Conservation (phyloP, 2,888 invertebrate genomes). For the Eupeodes latifasciatus region DNA sequence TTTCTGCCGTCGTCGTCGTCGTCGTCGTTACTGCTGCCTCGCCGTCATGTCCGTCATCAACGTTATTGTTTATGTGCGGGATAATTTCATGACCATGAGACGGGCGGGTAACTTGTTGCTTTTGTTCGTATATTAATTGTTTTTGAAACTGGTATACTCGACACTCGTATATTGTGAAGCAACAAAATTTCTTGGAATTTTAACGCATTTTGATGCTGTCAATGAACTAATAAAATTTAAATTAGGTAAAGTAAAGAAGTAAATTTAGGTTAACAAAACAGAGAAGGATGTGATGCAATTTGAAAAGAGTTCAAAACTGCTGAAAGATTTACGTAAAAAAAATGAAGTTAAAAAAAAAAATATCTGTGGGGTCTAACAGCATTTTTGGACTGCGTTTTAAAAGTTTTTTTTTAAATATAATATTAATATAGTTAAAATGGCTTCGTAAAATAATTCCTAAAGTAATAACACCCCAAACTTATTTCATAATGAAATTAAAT, state of each 20-base stretch:
- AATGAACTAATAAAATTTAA: slow-evolving; percentile 70
- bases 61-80: slow-evolving; percentile 55
- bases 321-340: no score
- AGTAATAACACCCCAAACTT: no score
- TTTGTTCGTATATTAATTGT: slow-evolving; percentile 72
- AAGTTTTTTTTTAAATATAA: no score
- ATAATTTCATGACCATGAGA: slow-evolving; percentile 37
- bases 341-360: no score
- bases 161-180: slow-evolving; percentile 15
- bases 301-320: neutral
- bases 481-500: no score
- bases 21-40: no score
- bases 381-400: no score
- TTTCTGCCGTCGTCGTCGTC: neutral
- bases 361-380: no score
- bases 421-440: no score
- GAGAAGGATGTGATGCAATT: slow-evolving; percentile 13
- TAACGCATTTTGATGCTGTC: slow-evolving; percentile 53
- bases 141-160: slow-evolving; percentile 62
- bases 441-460: no score
- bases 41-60: neutral
- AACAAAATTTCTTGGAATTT: slow-evolving; percentile 61
- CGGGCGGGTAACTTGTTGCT: slow-evolving; percentile 42
- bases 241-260: neutral
- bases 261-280: slow-evolving; percentile 27